Conservation (phyloP, 30 jellyfish, hydroid and myxozoan genomes). For the Chrysaora quinquecirrha region DNA sequence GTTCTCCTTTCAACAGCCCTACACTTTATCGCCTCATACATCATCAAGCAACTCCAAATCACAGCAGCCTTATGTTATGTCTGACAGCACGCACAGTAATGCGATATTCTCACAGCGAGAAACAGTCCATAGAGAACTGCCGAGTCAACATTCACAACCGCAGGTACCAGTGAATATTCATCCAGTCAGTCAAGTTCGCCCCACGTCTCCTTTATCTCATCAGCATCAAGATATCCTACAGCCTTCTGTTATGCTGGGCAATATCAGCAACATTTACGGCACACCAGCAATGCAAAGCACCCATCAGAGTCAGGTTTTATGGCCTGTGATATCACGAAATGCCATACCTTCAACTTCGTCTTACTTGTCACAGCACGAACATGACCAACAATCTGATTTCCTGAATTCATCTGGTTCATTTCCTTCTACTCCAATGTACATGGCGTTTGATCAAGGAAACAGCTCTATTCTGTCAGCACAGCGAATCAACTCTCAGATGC, state of each 20-base stretch:
- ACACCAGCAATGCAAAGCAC: slow-evolving; percentile 69
- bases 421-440: slow-evolving; percentile 56
- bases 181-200: slow-evolving; percentile 48
- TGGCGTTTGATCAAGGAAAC: slow-evolving; percentile 73
- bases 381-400: slow-evolving; percentile 59
- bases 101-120: slow-evolving; percentile 44
- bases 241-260: slow-evolving; percentile 33
- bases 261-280: slow-evolving; percentile 58
- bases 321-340: slow-evolving; percentile 90
- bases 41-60: slow-evolving; percentile 20
- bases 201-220: slow-evolving; percentile 81
- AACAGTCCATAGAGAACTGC: slow-evolving; percentile 47
- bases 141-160: slow-evolving; percentile 64
- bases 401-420: slow-evolving; percentile 65
- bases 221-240: slow-evolving; percentile 73
- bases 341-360: slow-evolving; percentile 60
- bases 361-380: slow-evolving; percentile 57
- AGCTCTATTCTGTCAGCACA: slow-evolving; percentile 73
- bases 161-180: slow-evolving; percentile 53
- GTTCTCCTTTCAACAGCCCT: slow-evolving; percentile 48
- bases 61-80: slow-evolving; percentile 43
- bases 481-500: slow-evolving; percentile 67
- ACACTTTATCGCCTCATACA: slow-evolving; percentile 50
- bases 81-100: slow-evolving; percentile 34
- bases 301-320: slow-evolving; percentile 79